Evolutionary conservation across 1,140 invertebrate genomes (phyloP), one percentile per base, ranked within the genome.

Genomic region (Brachionus plicatilis): DNA sequence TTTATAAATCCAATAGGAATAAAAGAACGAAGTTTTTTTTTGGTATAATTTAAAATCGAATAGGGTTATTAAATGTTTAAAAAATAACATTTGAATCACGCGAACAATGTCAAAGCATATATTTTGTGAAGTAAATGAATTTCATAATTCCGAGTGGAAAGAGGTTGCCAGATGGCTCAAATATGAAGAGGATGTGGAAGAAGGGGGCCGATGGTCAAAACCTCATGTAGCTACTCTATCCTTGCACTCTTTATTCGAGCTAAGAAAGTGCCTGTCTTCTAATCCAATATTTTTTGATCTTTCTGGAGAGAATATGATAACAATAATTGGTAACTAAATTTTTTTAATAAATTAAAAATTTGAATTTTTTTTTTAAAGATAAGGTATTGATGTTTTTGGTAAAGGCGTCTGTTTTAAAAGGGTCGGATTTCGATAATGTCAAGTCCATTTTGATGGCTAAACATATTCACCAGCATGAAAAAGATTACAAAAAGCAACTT

Each of bases 371-470:
- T 29, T 53, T 76, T 76, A 5, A 50, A 76, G 72, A 76, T 17
- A 76, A 50, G 20, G 72, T 76, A 0, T 50, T 76, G 20, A 27
- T 53, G 43, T 76, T 50, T 50, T 37, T 50, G 4, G 72, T 76
- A 2, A 43, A 76, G 33, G 72, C 72, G 1, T 50, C n/a, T 27
- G 41, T 76, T 27, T 89, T 99, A 66, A 91, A 93, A 37, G 90
- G 92, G 37, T 93, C 94, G 20, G 92, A 93, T 65, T 92, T 93
- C 87, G 95, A 96, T 53, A 94, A 93, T 89, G 92, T 95, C 4
- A 93, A 93, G 87, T 95, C 97, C 87, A 93, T 94, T 8, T 91
- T 99, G 37, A 90, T 97, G 85, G 93, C 95, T 85, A 92, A 94
- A 70, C 97, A 99, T 91, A 92, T 95, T 53, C 97, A 99, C 92